These are phyloP conservation scores for Athalia rosae DNA, from an alignment of 2,888 invertebrate species.

Conservation along the genomic window DNA sequence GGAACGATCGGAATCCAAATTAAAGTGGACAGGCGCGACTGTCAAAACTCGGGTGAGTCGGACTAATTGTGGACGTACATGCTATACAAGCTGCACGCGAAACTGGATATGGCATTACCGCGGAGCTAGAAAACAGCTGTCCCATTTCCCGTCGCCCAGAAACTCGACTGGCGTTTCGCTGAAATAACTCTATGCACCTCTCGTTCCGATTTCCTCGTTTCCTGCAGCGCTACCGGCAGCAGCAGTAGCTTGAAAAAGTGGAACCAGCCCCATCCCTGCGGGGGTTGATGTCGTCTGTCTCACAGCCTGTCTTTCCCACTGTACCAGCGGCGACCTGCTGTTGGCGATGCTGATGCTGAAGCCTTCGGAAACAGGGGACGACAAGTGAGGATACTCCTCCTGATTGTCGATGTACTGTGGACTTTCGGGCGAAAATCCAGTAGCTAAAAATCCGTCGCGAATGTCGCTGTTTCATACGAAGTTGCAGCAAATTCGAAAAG, in stretches of 20 bases:
- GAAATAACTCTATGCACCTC: conserved; percentile 30
- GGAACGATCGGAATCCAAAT: too few relatives aligned
- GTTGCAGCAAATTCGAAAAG: too few relatives aligned
- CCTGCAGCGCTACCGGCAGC: too few relatives aligned
- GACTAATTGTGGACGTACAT: not conserved
- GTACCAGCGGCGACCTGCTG: not conserved
- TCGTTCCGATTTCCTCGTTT: not conserved
- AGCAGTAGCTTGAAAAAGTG: conserved; percentile 19
- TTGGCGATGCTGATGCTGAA: not conserved
- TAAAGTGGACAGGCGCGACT: not conserved
- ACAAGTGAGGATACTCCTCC: conserved; percentile 14
- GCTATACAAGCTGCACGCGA: not conserved
- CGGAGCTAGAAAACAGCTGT: conserved; percentile 33
- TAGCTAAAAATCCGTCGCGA: too few relatives aligned
- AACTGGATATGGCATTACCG: not conserved
- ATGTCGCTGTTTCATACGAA: too few relatives aligned
- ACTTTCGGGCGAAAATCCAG: not conserved
- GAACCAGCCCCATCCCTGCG: not conserved
- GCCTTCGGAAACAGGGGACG: not conserved
- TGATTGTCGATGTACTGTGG: not conserved
- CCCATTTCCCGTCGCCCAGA: conserved; percentile 30
- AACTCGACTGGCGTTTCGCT: conserved; percentile 21
- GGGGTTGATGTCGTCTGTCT: conserved; percentile 33
- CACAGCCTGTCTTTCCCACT: conserved; percentile 34
- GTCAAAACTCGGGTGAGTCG: not conserved